These are phyloP conservation scores for Porphyrio hochstetteri DNA, from an alignment of 2,113 vertebrate genomes.

Conservation along the genomic window DNA sequence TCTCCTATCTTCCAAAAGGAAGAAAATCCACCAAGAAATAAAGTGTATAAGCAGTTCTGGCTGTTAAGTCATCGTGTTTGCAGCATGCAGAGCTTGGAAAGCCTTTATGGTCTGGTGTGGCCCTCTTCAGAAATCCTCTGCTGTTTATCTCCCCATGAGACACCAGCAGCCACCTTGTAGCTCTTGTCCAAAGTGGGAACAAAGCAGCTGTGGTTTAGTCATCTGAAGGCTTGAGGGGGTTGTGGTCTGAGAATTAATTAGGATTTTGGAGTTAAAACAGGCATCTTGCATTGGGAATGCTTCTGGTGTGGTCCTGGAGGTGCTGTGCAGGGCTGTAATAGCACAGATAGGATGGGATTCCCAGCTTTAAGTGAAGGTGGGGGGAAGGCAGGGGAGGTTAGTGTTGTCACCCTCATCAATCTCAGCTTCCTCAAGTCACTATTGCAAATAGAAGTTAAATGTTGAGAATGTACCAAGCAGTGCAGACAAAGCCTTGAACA, in stretches of 20 bases:
- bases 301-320: not conserved
- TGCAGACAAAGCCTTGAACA: not conserved
- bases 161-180: rapidly evolving
- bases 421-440: not conserved
- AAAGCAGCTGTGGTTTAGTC: not conserved
- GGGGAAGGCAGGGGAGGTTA: not conserved
- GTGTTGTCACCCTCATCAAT: conserved; percentile 24
- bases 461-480: not conserved
- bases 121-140: not conserved
- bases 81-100: not conserved
- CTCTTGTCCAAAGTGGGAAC: not conserved
- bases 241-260: not conserved
- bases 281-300: rapidly evolving
- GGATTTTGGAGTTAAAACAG: not conserved
- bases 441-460: not conserved
- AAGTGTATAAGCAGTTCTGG: not conserved
- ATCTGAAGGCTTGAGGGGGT: not conserved
- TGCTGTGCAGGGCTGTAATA: not conserved
- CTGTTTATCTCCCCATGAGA: rapidly evolving
- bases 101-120: not conserved
- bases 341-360: not conserved
- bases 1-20: not conserved
- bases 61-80: not conserved
- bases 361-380: not conserved
- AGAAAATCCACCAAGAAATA: not conserved